Conservation (phyloP, 2,888 invertebrate species). For the Euplagia quadripunctaria region DNA sequence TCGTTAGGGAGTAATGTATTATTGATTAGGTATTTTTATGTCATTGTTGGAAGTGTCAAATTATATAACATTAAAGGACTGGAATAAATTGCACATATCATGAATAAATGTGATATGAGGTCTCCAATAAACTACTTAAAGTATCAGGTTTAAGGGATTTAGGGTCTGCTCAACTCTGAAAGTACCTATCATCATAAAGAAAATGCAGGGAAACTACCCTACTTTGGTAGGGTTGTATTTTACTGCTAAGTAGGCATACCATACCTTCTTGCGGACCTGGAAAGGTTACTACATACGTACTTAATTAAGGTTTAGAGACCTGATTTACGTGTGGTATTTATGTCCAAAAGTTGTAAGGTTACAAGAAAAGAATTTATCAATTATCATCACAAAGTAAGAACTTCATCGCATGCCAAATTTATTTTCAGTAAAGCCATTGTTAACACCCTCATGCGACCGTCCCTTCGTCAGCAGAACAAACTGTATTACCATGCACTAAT, state of each 20-base stretch:
- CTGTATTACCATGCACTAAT: slow-evolving; percentile 59
- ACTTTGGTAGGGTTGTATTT: too few relatives aligned
- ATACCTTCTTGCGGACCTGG: too few relatives aligned
- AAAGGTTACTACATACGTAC: too few relatives aligned
- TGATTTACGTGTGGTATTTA: too few relatives aligned
- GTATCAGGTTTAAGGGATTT: not conserved
- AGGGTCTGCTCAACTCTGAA: too few relatives aligned
- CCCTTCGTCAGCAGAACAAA: slow-evolving; percentile 14
- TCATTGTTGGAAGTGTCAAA: not conserved
- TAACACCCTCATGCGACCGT: not conserved
- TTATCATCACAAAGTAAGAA: too few relatives aligned
- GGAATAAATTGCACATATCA: not conserved
- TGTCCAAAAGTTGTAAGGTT: too few relatives aligned
- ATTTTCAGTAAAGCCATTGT: not conserved
- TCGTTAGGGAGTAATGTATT: slow-evolving; percentile 58
- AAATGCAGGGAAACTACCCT: too few relatives aligned
- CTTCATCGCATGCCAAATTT: not conserved
- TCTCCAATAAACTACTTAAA: not conserved
- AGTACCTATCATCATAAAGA: too few relatives aligned
- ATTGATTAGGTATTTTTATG: slow-evolving; percentile 55
- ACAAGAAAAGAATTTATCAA: too few relatives aligned
- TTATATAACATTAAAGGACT: not conserved
- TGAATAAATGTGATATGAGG: not conserved
- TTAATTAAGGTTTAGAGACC: too few relatives aligned
- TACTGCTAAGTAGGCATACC: too few relatives aligned